These are phyloP conservation scores for Sebastes minor DNA, from an alignment of 2,797 vertebrate species.

Conservation along the genomic window DNA sequence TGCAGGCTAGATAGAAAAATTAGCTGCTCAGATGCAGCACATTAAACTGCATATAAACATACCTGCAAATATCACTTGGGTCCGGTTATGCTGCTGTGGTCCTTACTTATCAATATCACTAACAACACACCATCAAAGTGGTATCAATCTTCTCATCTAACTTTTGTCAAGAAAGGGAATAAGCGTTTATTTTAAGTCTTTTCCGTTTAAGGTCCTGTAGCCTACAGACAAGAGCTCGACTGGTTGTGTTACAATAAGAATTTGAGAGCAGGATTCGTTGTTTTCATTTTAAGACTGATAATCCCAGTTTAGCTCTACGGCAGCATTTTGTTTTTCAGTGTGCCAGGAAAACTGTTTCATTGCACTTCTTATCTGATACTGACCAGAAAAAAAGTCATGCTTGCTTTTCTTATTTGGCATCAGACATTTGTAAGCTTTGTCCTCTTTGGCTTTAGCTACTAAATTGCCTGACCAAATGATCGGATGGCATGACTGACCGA, in stretches of 20 bases:
- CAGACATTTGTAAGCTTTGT: neutral
- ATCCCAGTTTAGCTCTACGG: neutral
- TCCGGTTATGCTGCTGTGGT: neutral
- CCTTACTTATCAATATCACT: neutral
- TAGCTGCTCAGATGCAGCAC: neutral
- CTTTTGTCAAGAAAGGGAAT: neutral
- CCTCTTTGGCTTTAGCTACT: neutral
- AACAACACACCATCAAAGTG: neutral
- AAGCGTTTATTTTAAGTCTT: neutral
- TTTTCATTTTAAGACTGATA: slow-evolving; percentile 9
- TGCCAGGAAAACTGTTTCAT: neutral
- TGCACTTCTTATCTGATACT: neutral
- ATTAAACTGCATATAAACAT: neutral
- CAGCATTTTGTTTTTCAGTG: neutral
- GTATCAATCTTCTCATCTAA: neutral
- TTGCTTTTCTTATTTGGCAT: too few relatives aligned
- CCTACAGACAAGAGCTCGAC: neutral
- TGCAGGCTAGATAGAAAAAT: neutral
- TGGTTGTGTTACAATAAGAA: neutral
- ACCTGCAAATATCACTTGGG: neutral
- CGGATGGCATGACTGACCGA: neutral
- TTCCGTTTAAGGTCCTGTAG: neutral
- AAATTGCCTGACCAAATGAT: neutral
- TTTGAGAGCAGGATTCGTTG: neutral
- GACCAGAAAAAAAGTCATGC: too few relatives aligned